Evolutionary conservation across 2,113 vertebrate genomes (phyloP), one percentile per base, ranked within the genome.

Genomic region (Corythaeola cristata): DNA sequence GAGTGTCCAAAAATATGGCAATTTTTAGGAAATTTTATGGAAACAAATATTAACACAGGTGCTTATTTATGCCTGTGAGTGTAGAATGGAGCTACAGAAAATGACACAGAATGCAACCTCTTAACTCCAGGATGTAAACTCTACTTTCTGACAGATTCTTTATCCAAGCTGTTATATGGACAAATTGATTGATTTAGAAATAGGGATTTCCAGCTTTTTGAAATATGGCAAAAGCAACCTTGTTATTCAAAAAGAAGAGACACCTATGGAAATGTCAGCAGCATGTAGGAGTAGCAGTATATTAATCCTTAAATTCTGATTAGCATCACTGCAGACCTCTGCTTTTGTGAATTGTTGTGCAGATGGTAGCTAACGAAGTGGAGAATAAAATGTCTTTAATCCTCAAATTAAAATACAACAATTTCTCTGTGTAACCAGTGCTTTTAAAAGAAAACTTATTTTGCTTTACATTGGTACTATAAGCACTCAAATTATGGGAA

Each of bases 21-120:
- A 45, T 89, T 92, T 94, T 84, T 83, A 88, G 53, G 80, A 50
- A 87, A 73, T 32, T 68, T 32, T 68, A 35, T 87, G 56, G 78
- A 63, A 94, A 58, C 30, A 84, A 76, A 90, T 93, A 94, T 53
- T 89, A 94, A 49, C 64, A 67, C 47, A 82, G 68, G 63, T 92
- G 39, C 53, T 59, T 95, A 49, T 93, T 94, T 78, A 69, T 78
- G 47, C 71, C 81, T 79, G 6, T 89, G 47, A 89, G 7, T 50
- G 3, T 75, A 63, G 59, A 74, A 86, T 90, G 49, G 22, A 79
- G 56, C 79, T 30, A 58, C 32, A 93, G 78, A 45, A 79, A 69
- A 95, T 33, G 19, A 27, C 50, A 71, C 63, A 59, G 86, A 95
- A 89, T 90, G 11, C 63, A 95, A 50, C 20, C 45, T 92, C 8